These are phyloP conservation scores for Ceriagrion tenellum DNA, from an alignment of 2,888 invertebrate species.

Conservation along the genomic window DNA sequence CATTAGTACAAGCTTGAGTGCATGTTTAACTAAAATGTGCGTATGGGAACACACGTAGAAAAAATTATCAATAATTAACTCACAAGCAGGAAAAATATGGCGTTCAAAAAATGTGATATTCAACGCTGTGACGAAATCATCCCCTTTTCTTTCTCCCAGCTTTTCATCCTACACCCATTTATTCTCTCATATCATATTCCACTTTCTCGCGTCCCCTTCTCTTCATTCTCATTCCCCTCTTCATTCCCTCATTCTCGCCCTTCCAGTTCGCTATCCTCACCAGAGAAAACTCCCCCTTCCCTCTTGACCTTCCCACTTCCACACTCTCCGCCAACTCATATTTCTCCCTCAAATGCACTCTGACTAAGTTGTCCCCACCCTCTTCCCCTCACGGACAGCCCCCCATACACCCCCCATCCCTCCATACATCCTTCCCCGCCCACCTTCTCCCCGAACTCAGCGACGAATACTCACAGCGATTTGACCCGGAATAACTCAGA, in stretches of 20 bases:
- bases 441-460: background rate
- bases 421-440: background rate
- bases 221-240: background rate
- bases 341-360: conserved; percentile 16
- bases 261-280: background rate
- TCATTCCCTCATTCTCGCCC: background rate
- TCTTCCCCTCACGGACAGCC: background rate
- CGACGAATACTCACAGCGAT: background rate
- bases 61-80: too few species aligned
- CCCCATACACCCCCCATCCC: too few species aligned
- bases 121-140: too few species aligned
- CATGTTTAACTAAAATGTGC: too few species aligned
- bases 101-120: too few species aligned
- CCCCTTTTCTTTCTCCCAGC: too few species aligned
- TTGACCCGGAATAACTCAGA: conserved; percentile 22
- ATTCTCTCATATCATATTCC: too few species aligned
- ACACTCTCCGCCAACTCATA: background rate
- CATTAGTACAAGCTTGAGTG: too few species aligned
- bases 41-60: too few species aligned
- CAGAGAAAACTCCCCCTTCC: background rate
- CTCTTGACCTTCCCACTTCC: background rate
- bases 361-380: background rate
- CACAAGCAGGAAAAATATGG: too few species aligned
- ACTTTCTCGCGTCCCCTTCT: background rate
- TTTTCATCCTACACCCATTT: too few species aligned